phyloP scores from a whole-genome alignment of 2,888 invertebrate species.

The Lithophane semibrunnea region DNA sequence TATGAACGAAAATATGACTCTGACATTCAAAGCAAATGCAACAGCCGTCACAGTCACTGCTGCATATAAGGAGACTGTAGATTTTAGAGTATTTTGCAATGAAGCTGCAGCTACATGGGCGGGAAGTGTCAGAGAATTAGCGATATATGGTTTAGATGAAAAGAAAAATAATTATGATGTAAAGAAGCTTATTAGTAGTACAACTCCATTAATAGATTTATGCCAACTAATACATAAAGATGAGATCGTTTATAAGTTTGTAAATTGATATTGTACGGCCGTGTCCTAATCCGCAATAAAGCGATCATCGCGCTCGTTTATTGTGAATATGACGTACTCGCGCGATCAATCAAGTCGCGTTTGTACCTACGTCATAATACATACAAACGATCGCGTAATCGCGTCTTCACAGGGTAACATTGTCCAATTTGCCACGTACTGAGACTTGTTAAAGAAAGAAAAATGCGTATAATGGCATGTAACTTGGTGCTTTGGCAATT shows the following conservation, averaged over 20 bases:
- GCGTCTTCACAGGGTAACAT: neutral
- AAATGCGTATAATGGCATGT: neutral
- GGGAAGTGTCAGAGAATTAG: slow-evolving; percentile 72
- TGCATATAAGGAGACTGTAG: slow-evolving; percentile 67
- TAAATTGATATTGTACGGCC: slow-evolving; percentile 33
- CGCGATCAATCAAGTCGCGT: neutral
- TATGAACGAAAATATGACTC: slow-evolving; percentile 72
- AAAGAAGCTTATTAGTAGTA: slow-evolving; percentile 67
- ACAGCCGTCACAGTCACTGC: slow-evolving; percentile 72
- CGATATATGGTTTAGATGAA: slow-evolving; percentile 81
- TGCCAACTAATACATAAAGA: slow-evolving; percentile 70
- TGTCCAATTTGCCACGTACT: neutral
- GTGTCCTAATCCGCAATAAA: neutral
- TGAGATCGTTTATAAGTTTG: slow-evolving; percentile 62
- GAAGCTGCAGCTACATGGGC: slow-evolving; percentile 68
- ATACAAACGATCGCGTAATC: neutral
- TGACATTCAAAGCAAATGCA: slow-evolving; percentile 75
- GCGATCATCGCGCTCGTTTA: neutral
- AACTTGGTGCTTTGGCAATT: neutral
- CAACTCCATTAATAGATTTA: slow-evolving; percentile 70
- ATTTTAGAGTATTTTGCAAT: slow-evolving; percentile 75
- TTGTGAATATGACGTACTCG: neutral
- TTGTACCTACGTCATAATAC: neutral
- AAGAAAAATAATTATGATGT: slow-evolving; percentile 84
- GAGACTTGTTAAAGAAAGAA: neutral